Base-by-base conservation (phyloP, 92 coral and sea anemone genomes). In the Palythoa grandis region DNA sequence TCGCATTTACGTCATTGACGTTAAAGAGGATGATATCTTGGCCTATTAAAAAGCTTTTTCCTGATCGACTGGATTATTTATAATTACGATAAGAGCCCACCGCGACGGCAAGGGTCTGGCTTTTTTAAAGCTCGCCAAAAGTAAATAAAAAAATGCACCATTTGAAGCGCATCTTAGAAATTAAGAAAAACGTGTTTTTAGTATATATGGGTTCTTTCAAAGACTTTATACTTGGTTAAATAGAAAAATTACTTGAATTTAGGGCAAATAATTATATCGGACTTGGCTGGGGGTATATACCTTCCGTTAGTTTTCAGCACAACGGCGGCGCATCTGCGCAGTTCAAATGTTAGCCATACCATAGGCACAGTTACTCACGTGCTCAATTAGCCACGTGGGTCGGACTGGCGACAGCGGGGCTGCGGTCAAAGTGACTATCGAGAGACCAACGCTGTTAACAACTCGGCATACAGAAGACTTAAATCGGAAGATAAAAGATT, bases 381-480 rank as follows among this genome's bases (percentile, higher is more conserved):
- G 82, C 68, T 35, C 48, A 39, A 52, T 52, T 50, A 29, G 25
- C 20, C 35, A 29, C 35, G 35, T 76, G 82, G 68, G 82, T 19
- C 23, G 82, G 5, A 29, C 48, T 12, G 70, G 82, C 82, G 25
- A 77, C 82, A 7, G 70, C 70, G 82, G 52, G 82, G 14, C 69
- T 57, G 69, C 65, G 65, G 6, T 58, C 19, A 19, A 58, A 38
- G 70, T 2, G 82, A 15, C 58, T 52, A 47, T 53, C 15, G 82
- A 13, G 47, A 63, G 82, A 56, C 79, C 69, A 56, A 77, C 82
- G 69, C 50, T 77, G 67, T 23, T 43, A 72, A 39, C 77, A 19
- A 43, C 56, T 72, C 35, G 17, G 16, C 1, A 39, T 48, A 12
- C 20, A 5, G 48, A 48, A 35, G 52, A 77, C 56, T 20, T 43